These are phyloP conservation scores for Tetraodon nigroviridis DNA, from an alignment of 2,113 vertebrate genomes.

Conservation along the genomic window DNA sequence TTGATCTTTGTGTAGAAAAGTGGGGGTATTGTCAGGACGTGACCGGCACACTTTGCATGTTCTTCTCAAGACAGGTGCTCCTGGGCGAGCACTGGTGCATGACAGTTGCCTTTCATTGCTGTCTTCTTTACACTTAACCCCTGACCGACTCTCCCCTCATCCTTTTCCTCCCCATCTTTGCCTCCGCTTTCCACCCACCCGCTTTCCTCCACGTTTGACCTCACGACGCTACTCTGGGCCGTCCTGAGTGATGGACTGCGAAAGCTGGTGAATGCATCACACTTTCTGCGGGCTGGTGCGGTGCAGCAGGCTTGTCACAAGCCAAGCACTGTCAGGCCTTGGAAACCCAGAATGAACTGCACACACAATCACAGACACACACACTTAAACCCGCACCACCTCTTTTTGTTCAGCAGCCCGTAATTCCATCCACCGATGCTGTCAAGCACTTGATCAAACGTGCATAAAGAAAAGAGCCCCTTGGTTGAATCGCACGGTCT, in stretches of 20 bases:
- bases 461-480: constrained; percentile 78
- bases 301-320: constrained; percentile 85
- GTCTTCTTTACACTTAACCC: constrained; percentile 93
- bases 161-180: constrained; percentile 43
- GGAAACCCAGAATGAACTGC: constrained; percentile 68
- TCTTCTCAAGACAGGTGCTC: constrained; percentile 84
- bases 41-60: constrained; percentile 85
- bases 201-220: constrained; percentile 68
- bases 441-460: constrained; percentile 84
- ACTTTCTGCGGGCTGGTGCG: constrained; percentile 44
- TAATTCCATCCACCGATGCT: constrained; percentile 82
- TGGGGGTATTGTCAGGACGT: constrained; percentile 76
- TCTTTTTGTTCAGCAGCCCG: constrained; percentile 87
- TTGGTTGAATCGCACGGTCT: constrained; percentile 56
- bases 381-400: not conserved
- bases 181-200: constrained; percentile 56
- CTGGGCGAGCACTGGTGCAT: constrained; percentile 86
- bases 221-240: constrained; percentile 72
- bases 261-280: constrained; percentile 59
- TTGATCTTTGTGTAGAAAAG: constrained; percentile 39
- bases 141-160: constrained; percentile 78
- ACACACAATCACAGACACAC: constrained; percentile 15
- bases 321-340: constrained; percentile 79
- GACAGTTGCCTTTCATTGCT: constrained; percentile 97
- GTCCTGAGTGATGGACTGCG: constrained; percentile 83